A percentile compares a stretch with the other conserved stretches of the same genome.
phyloP scores from a whole-genome alignment of 2,888 invertebrate genomes.

The Andricus curvator region DNA sequence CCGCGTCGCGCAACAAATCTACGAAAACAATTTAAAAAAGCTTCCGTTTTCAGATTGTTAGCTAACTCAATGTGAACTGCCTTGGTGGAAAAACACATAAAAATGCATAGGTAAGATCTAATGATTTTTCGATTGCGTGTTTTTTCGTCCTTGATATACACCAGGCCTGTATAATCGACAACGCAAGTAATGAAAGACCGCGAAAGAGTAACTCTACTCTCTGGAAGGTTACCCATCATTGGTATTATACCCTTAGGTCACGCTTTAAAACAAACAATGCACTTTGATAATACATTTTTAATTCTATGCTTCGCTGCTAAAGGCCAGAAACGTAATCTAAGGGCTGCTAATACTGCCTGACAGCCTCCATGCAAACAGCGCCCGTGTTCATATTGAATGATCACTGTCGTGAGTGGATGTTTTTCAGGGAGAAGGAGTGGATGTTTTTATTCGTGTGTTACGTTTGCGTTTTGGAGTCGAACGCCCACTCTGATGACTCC shows the following conservation, averaged over 20 bases:
- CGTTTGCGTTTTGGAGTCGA: too few species aligned
- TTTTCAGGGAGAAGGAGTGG: not conserved
- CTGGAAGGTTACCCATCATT: too few species aligned
- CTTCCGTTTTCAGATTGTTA: constrained; percentile 49
- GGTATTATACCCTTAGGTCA: constrained; percentile 7
- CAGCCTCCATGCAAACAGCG: not conserved
- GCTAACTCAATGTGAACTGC: constrained; percentile 49
- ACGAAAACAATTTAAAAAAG: constrained; percentile 53
- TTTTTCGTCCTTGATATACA: too few species aligned
- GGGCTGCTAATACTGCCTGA: not conserved
- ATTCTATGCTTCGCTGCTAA: constrained; percentile 44
- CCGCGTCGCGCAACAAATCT: too few species aligned
- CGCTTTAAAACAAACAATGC: constrained; percentile 46
- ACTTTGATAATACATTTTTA: constrained; percentile 18
- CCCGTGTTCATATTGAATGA: not conserved
- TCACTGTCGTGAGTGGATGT: not conserved
- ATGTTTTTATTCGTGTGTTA: too few species aligned
- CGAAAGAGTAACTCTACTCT: too few species aligned
- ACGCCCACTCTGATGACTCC: too few species aligned
- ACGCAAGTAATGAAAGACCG: too few species aligned
- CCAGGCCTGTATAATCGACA: too few species aligned
- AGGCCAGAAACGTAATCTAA: not conserved
- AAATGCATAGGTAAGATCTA: too few species aligned
- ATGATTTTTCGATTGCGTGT: too few species aligned
- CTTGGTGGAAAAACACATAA: constrained; percentile 28